Percentiles rank a stretch among this genome's conserved stretches.
phyloP scores from a whole-genome alignment of 2,888 invertebrate species.

The Drosophila borealis region DNA sequence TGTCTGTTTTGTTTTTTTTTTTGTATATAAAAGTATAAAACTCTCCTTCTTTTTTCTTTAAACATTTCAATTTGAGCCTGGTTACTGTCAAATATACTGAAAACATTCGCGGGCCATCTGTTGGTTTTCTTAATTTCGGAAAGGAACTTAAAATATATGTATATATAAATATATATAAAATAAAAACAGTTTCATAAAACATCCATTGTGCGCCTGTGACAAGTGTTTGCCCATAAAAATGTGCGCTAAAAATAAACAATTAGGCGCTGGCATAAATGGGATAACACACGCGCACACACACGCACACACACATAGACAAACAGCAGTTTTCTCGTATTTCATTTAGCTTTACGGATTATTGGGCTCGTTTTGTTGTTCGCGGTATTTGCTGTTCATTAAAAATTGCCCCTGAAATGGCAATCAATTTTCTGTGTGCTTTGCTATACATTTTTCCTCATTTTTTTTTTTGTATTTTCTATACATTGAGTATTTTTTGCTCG shows the following conservation, averaged over 20 bases:
- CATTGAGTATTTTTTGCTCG: constrained; percentile 3
- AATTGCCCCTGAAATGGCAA: constrained; percentile 74
- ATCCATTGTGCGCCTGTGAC: constrained; percentile 16
- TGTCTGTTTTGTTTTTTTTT: not conserved
- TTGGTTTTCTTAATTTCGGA: constrained; percentile 10
- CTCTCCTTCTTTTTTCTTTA: not conserved
- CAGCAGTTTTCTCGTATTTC: constrained; percentile 8
- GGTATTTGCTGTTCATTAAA: constrained; percentile 71
- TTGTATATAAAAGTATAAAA: not conserved
- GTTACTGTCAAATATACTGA: not conserved
- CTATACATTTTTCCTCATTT: not conserved
- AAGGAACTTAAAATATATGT: constrained; percentile 3
- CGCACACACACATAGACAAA: constrained; percentile 1
- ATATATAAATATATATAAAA: not conserved
- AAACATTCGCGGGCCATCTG: constrained; percentile 13
- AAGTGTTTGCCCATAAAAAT: constrained; percentile 14
- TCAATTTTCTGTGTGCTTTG: constrained; percentile 53
- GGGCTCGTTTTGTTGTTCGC: constrained; percentile 8
- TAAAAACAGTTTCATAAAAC: constrained; percentile 6
- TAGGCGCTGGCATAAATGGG: constrained; percentile 7
- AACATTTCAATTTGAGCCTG: too few relatives aligned
- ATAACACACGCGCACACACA: not conserved
- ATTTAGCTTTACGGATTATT: constrained; percentile 6
- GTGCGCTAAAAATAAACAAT: constrained; percentile 47
- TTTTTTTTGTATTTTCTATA: constrained; percentile 26